Percentiles rank a stretch among this genome's conserved stretches.
Conservation (phyloP, 2,113 vertebrate genomes). For the Dasyprocta punctata region DNA sequence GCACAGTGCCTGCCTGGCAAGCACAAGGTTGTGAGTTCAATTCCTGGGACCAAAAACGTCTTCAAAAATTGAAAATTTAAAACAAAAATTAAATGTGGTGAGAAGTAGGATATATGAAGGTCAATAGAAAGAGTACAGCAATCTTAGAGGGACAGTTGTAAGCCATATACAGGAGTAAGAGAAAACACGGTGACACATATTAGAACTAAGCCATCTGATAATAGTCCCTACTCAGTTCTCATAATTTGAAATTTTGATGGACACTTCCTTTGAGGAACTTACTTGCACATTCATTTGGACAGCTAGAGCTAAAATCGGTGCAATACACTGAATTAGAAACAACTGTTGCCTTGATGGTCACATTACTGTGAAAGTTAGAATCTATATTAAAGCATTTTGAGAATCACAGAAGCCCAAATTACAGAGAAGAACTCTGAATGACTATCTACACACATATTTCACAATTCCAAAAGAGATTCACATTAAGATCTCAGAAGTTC, state of each 20-base stretch:
- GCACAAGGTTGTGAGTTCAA: too few relatives aligned
- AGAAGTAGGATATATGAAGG: not conserved
- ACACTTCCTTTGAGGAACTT: not conserved
- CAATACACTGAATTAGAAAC: not conserved
- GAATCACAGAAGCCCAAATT: not conserved
- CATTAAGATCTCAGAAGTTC: not conserved
- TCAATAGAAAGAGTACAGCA: not conserved
- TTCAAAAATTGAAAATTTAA: not conserved
- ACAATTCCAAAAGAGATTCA: not conserved
- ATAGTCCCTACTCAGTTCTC: not conserved
- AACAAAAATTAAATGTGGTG: not conserved
- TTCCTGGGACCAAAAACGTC: too few relatives aligned
- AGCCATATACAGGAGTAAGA: not conserved
- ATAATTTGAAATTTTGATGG: constrained; percentile 24
- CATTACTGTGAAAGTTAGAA: not conserved
- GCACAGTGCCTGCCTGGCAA: too few relatives aligned
- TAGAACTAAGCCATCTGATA: not conserved
- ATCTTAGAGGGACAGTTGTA: not conserved
- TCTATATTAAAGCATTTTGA: not conserved
- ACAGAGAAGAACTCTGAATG: not conserved
- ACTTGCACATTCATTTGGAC: not conserved
- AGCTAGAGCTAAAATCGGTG: not conserved
- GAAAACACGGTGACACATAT: not conserved
- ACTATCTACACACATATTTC: not conserved
- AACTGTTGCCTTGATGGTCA: not conserved